These are phyloP conservation scores for Andrena minutula DNA, from an alignment of 2,888 invertebrate species.

Conservation along the genomic window DNA sequence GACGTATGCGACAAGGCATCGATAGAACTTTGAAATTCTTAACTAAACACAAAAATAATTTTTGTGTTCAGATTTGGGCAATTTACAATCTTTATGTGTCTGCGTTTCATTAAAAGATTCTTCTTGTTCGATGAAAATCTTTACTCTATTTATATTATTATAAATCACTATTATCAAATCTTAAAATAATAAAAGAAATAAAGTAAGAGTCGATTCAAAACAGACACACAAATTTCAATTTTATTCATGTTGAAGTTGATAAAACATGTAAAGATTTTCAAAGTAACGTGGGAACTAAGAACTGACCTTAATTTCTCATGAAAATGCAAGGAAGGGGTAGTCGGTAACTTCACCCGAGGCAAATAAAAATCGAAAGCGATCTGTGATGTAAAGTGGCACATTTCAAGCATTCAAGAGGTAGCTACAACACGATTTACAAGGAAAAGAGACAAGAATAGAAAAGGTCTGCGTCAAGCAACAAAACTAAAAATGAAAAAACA, in stretches of 20 bases:
- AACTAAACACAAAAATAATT: neutral
- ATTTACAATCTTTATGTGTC: too few species aligned
- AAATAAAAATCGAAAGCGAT: constrained; percentile 6
- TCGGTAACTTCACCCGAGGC: neutral
- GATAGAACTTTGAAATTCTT: neutral
- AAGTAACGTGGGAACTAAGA: neutral
- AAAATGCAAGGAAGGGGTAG: neutral
- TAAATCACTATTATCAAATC: neutral
- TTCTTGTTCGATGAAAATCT: neutral
- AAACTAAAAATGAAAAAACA: neutral
- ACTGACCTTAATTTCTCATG: constrained; percentile 7
- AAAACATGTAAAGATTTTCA: neutral
- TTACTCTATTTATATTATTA: neutral
- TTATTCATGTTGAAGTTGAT: neutral
- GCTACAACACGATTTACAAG: constrained; percentile 17
- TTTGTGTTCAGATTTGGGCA: too few species aligned
- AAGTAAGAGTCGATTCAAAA: too few species aligned
- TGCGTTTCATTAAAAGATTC: too few species aligned
- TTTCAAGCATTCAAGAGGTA: constrained; percentile 33
- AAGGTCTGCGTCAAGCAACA: neutral
- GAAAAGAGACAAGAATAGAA: neutral
- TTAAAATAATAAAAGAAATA: too few species aligned
- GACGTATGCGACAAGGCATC: neutral
- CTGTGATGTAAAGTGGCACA: constrained; percentile 9
- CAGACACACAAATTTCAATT: too few species aligned